These are phyloP conservation scores for Sinocyclocheilus anshuiensis DNA, from an alignment of 2,113 vertebrate species.

Conservation along the genomic window DNA sequence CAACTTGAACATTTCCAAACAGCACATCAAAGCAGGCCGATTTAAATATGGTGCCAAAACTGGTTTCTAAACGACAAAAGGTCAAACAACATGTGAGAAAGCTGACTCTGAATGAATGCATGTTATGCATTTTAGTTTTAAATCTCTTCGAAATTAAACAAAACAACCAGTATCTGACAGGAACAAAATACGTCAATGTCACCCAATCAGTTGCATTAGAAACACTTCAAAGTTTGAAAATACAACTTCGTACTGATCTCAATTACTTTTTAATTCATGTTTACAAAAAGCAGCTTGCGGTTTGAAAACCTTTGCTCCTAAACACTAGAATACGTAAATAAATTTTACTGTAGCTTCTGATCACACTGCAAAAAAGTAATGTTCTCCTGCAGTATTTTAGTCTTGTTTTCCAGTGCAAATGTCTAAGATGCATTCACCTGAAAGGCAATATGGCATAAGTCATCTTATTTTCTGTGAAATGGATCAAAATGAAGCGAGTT, in stretches of 20 bases:
- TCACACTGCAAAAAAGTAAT: no score
- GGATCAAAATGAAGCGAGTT: not conserved
- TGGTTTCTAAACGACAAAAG: not conserved
- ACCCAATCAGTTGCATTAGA: no score
- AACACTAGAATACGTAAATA: no score
- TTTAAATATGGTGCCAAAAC: not conserved
- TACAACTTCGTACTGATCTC: no score
- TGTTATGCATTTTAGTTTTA: not conserved
- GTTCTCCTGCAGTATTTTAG: no score
- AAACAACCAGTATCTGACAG: not conserved
- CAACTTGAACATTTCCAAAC: not conserved
- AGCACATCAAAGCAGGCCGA: not conserved
- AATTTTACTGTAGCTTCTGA: no score
- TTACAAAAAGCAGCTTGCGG: no score
- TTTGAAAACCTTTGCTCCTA: no score
- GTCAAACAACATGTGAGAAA: not conserved
- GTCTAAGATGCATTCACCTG: not conserved
- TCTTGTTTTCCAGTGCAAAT: no score
- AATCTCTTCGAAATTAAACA: not conserved
- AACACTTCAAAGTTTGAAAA: no score
- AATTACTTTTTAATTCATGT: not conserved
- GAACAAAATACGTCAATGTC: no score
- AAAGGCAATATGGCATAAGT: not conserved
- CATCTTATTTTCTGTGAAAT: not conserved
- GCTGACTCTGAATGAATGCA: not conserved